phyloP scores from a whole-genome alignment of 1,140 invertebrate genomes.

The Drosophila kanapiae region DNA sequence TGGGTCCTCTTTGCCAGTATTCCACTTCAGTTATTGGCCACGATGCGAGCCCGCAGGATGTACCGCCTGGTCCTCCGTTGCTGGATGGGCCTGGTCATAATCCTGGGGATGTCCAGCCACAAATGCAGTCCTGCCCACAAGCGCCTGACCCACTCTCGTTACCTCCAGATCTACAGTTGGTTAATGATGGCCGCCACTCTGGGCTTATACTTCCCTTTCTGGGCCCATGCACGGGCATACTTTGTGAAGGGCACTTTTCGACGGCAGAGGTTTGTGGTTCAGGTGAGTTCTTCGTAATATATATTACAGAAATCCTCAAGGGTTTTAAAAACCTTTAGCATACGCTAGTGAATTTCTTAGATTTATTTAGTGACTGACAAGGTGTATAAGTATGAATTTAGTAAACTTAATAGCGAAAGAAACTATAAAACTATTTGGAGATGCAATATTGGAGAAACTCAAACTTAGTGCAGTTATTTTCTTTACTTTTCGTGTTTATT shows the following conservation, averaged over 20 bases:
- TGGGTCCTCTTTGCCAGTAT: background rate
- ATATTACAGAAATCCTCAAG: too few species aligned
- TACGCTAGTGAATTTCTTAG: too few species aligned
- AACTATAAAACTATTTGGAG: too few species aligned
- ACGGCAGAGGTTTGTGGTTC: conserved; percentile 1
- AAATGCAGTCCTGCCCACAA: background rate
- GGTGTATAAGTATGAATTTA: too few species aligned
- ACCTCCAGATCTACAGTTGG: conserved; percentile 7
- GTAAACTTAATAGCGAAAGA: too few species aligned
- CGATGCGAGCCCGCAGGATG: conserved; percentile 28
- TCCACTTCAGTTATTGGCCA: background rate
- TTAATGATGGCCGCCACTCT: conserved; percentile 2
- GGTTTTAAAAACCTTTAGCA: too few species aligned
- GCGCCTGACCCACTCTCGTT: conserved; percentile 1
- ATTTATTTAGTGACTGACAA: too few species aligned
- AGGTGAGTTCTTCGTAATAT: too few species aligned
- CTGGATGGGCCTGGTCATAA: conserved; percentile 13
- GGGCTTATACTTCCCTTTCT: background rate
- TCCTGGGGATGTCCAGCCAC: conserved; percentile 22
- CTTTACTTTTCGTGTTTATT: too few species aligned
- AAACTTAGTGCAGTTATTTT: too few species aligned
- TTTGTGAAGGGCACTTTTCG: conserved; percentile 16
- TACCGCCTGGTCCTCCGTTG: conserved; percentile 8
- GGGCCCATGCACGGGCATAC: background rate
- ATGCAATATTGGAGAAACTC: too few species aligned